Conservation (phyloP, 2,888 invertebrate genomes). For the Eilema sororculum region DNA sequence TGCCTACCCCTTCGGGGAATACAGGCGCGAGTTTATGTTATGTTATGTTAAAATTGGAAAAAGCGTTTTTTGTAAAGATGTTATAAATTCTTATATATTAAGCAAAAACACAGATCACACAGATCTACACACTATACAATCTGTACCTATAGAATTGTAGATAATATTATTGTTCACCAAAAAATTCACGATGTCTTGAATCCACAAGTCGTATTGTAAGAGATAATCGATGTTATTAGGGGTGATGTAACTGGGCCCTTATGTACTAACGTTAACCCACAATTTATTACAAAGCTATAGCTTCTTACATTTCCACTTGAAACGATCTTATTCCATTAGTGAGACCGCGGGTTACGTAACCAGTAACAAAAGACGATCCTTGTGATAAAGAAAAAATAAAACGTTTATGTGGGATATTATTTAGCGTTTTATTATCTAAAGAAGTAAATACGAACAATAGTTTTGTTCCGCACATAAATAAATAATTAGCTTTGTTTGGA, state of each 20-base stretch:
- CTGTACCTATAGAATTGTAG: neutral
- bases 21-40: no score
- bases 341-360: constrained; percentile 48
- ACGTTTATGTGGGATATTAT: constrained; percentile 15
- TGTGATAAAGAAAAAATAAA: constrained; percentile 22
- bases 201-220: constrained; percentile 25
- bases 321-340: constrained; percentile 53
- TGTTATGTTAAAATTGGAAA: no score
- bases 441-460: neutral
- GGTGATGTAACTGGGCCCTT: constrained; percentile 41
- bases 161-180: neutral
- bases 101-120: no score
- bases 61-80: no score
- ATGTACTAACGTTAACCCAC: constrained; percentile 43
- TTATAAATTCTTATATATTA: no score
- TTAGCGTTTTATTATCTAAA: neutral
- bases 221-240: constrained; percentile 50
- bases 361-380: constrained; percentile 43
- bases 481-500: no score
- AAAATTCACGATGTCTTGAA: neutral
- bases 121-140: neutral
- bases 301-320: constrained; percentile 47
- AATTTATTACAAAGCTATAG: constrained; percentile 43
- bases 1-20: no score
- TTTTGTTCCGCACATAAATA: neutral